Evolutionary conservation across 2,888 invertebrate genomes (phyloP), one percentile per base, ranked within the genome.

Genomic region (Philaethria dido): DNA sequence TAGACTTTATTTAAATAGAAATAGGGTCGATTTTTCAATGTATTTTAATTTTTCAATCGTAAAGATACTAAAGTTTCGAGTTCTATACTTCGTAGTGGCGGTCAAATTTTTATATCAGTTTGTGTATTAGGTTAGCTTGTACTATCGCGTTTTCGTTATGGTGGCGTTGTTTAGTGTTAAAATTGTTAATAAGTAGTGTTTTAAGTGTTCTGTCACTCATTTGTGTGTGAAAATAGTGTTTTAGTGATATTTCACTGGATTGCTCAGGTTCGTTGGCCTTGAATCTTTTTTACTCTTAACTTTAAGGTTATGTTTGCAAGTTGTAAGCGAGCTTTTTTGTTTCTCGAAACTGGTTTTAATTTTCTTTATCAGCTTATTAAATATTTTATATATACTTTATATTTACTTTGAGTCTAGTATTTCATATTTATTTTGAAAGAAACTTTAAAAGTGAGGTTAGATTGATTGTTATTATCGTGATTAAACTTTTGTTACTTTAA

Each of bases 41-140:
- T 11, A 44, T 75, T 74, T 55, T 54, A 68, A 65, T 55, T 64
- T 69, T 42, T 11, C 4, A 47, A 48, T 64, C 63, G 64, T 63
- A 50, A 60, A 64, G 29, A 16, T 29, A 33, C 22, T 22, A 50
- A 48, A 42, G 75, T 79, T 78, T 78, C 79, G 77, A 80, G 81
- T 80, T 44, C 44, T 59, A 29, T 59, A 59, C 59, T 39, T 42
- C 83, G 83, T 85, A 84, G 86, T 81, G 87, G 82, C 84, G 90
- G 88, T 89, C 89, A 88, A 88, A 85, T 83, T 91, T 89, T 88
- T 87, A 86, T 74, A 79, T 78, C 78, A 79, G 72, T 79, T 77
- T 78, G 78, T 79, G 83, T 77, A 88, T 85, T 87, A 89, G 89
- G 89, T 90, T 90, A 89, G 90, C 89, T 86, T 79, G 79, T 80